Conservation (phyloP, 2,888 invertebrate species). For the Acholoe squamosa region DNA sequence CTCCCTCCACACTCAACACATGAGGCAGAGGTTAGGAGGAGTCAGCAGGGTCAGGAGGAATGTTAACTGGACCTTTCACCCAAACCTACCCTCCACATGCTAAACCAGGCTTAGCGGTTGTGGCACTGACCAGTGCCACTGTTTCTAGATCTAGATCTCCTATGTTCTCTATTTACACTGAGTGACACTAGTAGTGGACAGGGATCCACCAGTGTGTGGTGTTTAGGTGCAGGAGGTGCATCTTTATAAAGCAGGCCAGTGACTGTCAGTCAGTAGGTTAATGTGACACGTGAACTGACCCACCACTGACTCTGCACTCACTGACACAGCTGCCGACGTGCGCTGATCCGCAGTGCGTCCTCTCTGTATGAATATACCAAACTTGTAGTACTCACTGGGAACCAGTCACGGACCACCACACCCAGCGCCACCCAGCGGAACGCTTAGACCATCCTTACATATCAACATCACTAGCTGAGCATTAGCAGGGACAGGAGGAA, state of each 20-base stretch:
- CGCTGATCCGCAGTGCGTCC: not conserved
- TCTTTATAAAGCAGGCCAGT: not conserved
- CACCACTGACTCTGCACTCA: slow-evolving; percentile 6
- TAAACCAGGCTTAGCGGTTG: too few species aligned
- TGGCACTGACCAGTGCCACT: too few species aligned
- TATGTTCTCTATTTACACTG: too few species aligned
- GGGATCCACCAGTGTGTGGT: not conserved
- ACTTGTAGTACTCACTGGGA: not conserved
- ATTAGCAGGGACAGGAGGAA: too few species aligned
- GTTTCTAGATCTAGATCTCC: too few species aligned
- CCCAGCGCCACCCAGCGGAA: not conserved
- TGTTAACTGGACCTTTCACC: too few species aligned
- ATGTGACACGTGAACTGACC: slow-evolving; percentile 43
- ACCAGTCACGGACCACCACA: slow-evolving; percentile 30
- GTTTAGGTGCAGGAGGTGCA: not conserved
- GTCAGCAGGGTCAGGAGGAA: too few species aligned
- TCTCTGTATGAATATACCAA: not conserved
- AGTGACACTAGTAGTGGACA: not conserved
- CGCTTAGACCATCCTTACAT: not conserved
- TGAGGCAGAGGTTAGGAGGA: too few species aligned
- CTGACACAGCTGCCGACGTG: not conserved
- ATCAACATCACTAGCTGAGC: too few species aligned
- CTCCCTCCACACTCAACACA: not conserved
- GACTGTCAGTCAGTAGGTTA: slow-evolving; percentile 48
- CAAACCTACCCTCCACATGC: too few species aligned